Conservation (phyloP, 1,140 invertebrate genomes). For the Sycophila sp. region DNA sequence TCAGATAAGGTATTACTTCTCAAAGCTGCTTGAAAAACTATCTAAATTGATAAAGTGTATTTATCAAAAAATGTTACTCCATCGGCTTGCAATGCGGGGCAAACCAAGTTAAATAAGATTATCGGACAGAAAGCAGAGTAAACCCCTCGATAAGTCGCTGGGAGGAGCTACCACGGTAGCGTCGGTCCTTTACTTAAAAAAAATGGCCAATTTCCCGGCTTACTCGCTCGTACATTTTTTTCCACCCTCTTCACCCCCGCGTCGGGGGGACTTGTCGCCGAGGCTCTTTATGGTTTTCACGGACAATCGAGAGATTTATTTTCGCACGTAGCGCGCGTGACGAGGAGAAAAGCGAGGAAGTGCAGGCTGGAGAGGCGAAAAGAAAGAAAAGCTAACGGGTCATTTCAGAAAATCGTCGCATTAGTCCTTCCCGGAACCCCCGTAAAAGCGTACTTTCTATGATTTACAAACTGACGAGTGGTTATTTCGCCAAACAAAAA, state of each 20-base stretch:
- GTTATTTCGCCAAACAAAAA: too few species aligned
- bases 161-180: too few species aligned
- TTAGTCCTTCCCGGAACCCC: too few species aligned
- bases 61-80: too few species aligned
- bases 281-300: constrained; percentile 30
- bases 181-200: too few species aligned
- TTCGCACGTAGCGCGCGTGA: constrained; percentile 19
- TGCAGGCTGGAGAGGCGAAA: background rate
- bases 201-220: constrained; percentile 30
- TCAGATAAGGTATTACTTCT: too few species aligned
- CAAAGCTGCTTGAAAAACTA: too few species aligned
- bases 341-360: constrained; percentile 11
- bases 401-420: background rate
- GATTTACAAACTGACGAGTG: too few species aligned
- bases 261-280: constrained; percentile 1
- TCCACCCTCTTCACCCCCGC: background rate
- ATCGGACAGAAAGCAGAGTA: background rate
- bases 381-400: background rate
- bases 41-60: too few species aligned
- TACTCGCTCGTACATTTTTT: constrained; percentile 33
- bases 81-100: too few species aligned
- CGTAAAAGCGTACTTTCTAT: too few species aligned
- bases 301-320: constrained; percentile 43
- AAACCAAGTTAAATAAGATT: constrained; percentile 21
- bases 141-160: constrained; percentile 11